Conservation (phyloP, 2,797 vertebrate species). For the Pangasius mekongensis region DNA sequence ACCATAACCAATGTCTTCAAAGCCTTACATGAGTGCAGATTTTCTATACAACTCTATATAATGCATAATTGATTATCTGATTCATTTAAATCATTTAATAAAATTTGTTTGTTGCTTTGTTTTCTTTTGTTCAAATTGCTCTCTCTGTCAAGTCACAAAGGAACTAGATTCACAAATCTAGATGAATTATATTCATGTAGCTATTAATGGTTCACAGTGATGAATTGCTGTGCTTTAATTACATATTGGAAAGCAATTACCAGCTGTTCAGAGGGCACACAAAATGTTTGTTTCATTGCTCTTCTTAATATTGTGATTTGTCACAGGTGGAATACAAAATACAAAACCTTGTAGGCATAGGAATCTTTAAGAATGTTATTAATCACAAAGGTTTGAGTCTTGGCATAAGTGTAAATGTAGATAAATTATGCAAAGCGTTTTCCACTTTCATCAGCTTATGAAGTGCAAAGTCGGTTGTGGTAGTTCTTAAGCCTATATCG, state of each 20-base stretch:
- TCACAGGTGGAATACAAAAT: not conserved
- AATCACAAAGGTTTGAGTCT: conserved; percentile 19
- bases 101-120: not conserved
- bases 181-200: conserved; percentile 16
- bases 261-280: conserved; percentile 25
- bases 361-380: not conserved
- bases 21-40: not conserved
- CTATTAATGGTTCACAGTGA: conserved; percentile 38
- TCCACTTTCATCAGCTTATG: not conserved
- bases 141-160: not conserved
- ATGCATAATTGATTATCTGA: not conserved
- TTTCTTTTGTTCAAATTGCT: not conserved
- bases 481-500: not conserved
- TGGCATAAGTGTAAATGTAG: conserved; percentile 10
- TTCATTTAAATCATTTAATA: not conserved
- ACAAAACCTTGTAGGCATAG: conserved; percentile 12
- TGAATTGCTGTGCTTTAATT: conserved; percentile 45
- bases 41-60: not conserved
- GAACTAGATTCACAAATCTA: conserved; percentile 20
- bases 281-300: conserved; percentile 37
- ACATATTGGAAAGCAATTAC: conserved; percentile 45
- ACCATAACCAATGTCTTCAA: not conserved
- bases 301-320: conserved; percentile 26
- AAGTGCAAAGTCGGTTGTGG: not conserved
- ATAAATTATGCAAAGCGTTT: conserved; percentile 20